phyloP scores from a whole-genome alignment of 2,797 vertebrate species.

The Eidolon dupreanum region DNA sequence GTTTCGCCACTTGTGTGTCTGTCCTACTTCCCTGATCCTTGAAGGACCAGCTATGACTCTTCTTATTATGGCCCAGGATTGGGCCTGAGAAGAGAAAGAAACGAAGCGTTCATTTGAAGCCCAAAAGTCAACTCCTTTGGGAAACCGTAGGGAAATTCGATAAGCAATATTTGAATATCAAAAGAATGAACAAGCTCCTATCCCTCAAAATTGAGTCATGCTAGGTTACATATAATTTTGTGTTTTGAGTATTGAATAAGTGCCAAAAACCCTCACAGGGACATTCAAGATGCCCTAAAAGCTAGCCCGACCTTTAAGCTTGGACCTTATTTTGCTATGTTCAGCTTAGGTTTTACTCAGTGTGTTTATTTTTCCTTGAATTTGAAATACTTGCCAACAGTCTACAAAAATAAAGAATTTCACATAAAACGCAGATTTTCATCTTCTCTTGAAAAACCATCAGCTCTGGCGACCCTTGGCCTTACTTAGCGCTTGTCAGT shows the following conservation, averaged over 20 bases:
- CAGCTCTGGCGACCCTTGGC: no score
- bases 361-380: background rate
- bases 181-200: background rate
- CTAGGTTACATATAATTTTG: background rate
- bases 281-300: background rate
- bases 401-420: constrained; percentile 6
- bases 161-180: background rate
- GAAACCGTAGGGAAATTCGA: background rate
- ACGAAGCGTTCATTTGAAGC: background rate
- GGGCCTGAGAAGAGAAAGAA: background rate
- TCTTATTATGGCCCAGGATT: background rate
- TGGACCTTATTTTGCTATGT: background rate
- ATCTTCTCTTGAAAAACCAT: background rate
- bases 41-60: background rate
- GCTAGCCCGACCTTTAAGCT: background rate
- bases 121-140: background rate
- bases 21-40: background rate
- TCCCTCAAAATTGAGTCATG: background rate
- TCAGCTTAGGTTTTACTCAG: background rate
- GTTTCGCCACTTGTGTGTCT: background rate
- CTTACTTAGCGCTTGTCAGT: rapidly evolving
- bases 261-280: background rate
- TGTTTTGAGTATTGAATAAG: background rate
- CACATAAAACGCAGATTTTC: background rate
- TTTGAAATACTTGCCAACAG: background rate